These are phyloP conservation scores for Nematopogon swammerdamellus DNA, from an alignment of 2,888 invertebrate genomes.

Conservation along the genomic window DNA sequence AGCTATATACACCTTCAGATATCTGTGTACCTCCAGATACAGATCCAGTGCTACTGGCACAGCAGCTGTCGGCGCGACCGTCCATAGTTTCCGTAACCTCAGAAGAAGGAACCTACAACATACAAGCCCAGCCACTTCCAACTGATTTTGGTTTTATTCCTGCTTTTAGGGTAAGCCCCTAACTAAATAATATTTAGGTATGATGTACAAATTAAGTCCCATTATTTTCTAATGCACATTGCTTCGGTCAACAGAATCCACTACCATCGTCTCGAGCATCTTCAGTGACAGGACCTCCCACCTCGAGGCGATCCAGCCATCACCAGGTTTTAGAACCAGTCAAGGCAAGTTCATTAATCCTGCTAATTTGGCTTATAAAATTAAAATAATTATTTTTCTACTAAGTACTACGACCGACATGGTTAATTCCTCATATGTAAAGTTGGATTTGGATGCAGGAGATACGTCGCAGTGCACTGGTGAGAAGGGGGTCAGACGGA, in stretches of 20 bases:
- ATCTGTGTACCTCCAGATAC: constrained; percentile 24
- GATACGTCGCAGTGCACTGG: constrained; percentile 32
- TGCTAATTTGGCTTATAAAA: no score
- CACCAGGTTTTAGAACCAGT: constrained; percentile 38
- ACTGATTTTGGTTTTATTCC: constrained; percentile 48
- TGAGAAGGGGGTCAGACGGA: constrained; percentile 44
- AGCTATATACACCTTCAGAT: no score
- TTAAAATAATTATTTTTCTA: no score
- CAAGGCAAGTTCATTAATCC: no score
- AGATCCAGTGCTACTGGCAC: constrained; percentile 44
- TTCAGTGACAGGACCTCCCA: constrained; percentile 40
- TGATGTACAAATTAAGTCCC: no score
- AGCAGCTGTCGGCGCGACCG: constrained; percentile 45
- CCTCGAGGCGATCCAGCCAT: constrained; percentile 45
- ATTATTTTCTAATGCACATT: background rate
- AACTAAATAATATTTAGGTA: no score
- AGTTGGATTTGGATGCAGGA: no score
- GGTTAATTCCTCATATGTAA: no score
- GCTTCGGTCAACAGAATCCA: constrained; percentile 23
- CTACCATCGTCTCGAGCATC: constrained; percentile 37
- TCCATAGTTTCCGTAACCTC: constrained; percentile 49
- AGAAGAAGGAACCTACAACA: constrained; percentile 38
- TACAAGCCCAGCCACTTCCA: constrained; percentile 42
- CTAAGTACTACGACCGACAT: no score
- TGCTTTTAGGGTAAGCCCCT: constrained; percentile 29